Percentiles rank a stretch among this genome's conserved stretches.
phyloP scores from a whole-genome alignment of 2,797 vertebrate genomes.

The Pogonophryne albipinna region DNA sequence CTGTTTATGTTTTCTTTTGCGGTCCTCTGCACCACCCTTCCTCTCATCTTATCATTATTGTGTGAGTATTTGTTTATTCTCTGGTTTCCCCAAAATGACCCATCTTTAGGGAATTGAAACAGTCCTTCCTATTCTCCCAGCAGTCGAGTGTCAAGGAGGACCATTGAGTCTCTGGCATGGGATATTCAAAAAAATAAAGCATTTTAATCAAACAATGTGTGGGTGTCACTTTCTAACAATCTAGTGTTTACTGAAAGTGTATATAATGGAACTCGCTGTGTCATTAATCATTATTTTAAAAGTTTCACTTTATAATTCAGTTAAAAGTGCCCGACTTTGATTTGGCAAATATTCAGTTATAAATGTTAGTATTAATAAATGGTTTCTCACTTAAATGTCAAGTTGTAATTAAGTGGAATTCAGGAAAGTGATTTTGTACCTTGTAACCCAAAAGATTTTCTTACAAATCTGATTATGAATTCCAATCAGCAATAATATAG shows the following conservation, averaged over 20 bases:
- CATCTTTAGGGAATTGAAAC: constrained; percentile 19
- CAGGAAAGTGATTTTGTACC: not conserved
- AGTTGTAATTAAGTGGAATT: not conserved
- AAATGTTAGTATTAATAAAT: not conserved
- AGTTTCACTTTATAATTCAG: not conserved
- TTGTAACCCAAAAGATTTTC: not conserved
- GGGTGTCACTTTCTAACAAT: not conserved
- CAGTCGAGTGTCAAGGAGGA: not conserved
- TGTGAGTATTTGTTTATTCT: constrained; percentile 29
- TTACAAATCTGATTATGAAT: not conserved
- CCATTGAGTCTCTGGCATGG: not conserved
- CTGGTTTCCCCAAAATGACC: constrained; percentile 11
- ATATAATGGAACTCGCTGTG: no score
- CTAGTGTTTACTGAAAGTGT: no score
- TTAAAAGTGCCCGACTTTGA: not conserved
- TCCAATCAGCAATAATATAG: no score
- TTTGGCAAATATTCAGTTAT: not conserved
- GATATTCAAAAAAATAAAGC: not conserved
- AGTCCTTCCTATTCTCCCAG: constrained; percentile 11
- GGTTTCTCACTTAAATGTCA: not conserved
- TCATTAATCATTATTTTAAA: no score
- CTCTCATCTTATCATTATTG: constrained; percentile 17
- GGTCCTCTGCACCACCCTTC: not conserved
- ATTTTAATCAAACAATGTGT: not conserved
- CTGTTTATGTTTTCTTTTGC: not conserved